A percentile compares a stretch with the other conserved stretches of the same genome.
Conservation (phyloP, 2,888 invertebrate species). For the Cancer borealis region DNA sequence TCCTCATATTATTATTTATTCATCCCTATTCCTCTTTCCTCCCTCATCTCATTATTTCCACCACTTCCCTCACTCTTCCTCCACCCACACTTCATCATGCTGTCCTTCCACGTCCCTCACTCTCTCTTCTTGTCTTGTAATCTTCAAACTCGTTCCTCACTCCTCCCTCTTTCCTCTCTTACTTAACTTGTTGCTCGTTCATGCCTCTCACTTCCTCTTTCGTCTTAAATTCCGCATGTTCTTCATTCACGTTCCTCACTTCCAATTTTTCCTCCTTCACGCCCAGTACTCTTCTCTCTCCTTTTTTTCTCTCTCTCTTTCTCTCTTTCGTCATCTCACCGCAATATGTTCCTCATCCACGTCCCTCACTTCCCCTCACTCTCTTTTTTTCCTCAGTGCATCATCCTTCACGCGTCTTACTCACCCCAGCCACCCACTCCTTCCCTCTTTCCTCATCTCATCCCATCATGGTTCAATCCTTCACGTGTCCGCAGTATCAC, state of each 20-base stretch:
- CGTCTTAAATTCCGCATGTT: neutral
- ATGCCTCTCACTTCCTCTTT: conserved; percentile 8
- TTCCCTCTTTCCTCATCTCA: neutral
- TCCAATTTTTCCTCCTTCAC: neutral
- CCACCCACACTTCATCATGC: neutral
- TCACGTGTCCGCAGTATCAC: neutral
- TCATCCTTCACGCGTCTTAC: neutral
- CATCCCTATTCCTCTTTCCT: neutral
- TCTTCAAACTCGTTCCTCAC: neutral
- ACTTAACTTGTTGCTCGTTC: neutral
- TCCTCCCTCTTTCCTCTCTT: neutral
- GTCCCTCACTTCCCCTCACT: neutral
- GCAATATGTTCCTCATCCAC: neutral
- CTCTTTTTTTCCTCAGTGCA: neutral
- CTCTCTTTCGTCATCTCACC: neutral
- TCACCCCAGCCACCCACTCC: neutral
- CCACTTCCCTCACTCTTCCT: neutral
- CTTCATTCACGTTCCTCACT: neutral
- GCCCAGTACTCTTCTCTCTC: neutral
- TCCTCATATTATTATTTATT: neutral
- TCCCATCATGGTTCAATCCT: neutral
- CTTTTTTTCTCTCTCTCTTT: neutral
- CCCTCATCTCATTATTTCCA: neutral
- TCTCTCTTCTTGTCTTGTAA: neutral
- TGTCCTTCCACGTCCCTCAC: neutral